Conservation (phyloP, 2,888 invertebrate genomes). For the Eupithecia inturbata region DNA sequence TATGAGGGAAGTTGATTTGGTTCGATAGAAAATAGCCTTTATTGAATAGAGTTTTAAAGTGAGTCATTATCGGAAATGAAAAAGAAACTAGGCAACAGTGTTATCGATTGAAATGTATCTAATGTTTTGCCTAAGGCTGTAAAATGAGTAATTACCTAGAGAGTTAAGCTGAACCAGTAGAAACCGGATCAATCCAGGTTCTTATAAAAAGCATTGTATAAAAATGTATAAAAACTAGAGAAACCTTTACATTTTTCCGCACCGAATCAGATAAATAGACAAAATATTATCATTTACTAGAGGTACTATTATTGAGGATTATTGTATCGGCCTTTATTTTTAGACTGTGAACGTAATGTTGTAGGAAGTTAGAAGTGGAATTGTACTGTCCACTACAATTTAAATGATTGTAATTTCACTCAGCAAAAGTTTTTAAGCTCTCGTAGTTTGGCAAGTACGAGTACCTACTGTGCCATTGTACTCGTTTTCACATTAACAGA, state of each 20-base stretch:
- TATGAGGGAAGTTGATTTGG: constrained; percentile 4
- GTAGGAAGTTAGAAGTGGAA: neutral
- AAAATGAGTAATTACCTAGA: neutral
- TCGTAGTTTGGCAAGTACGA: constrained; percentile 37
- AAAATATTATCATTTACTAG: no score
- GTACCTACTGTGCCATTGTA: constrained; percentile 36
- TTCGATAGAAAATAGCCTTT: neutral
- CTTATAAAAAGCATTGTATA: no score
- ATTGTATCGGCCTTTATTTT: no score
- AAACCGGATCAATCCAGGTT: no score
- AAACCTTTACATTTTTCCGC: no score
- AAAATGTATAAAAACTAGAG: no score
- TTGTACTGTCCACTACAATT: constrained; percentile 2
- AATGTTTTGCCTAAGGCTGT: neutral
- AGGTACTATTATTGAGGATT: no score
- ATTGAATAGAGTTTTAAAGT: neutral
- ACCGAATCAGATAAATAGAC: no score
- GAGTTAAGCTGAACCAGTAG: no score
- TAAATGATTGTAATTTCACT: constrained; percentile 27
- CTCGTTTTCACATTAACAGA: constrained; percentile 43
- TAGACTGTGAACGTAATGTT: no score
- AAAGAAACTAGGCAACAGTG: neutral
- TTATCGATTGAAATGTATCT: neutral
- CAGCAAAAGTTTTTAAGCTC: constrained; percentile 38
- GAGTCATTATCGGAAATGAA: neutral